Evolutionary conservation across 2,797 vertebrate species (phyloP), one percentile per base, ranked within the genome.

Genomic region (Nothura maculosa): DNA sequence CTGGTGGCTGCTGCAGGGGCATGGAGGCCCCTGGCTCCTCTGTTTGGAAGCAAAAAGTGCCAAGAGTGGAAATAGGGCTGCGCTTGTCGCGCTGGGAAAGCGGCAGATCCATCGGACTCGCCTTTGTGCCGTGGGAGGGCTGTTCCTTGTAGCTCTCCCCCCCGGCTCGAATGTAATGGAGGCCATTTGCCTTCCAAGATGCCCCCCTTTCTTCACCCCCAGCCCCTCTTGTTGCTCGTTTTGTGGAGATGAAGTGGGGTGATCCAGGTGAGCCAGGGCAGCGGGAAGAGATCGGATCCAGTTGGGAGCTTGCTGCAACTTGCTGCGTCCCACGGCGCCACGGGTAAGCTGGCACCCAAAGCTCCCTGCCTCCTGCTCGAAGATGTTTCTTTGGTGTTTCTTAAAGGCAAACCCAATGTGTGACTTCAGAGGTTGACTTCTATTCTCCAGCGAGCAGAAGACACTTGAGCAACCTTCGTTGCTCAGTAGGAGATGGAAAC

Each of bases 51-150:
- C n/a, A 28, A 36, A 85, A 61, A 6, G 10, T 66, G 45, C 15
- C 25, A 36, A 15, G 40, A 19, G 14, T 67, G 72, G 68, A 69
- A 40, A 54, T 0, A 1, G 70, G 58, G 66, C 58, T 45, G 57
- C 52, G 57, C 43, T 74, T 95, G 93, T 96, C 57, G 69, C 74
- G 8, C 48, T 57, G 58, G 82, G 77, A 91, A 93, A 79, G 87
- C 0, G 2, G 32, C 87, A 85, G 61, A 85, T 86, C 74, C 38
- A 6, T 60, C 54, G 0, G 1, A 68, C 69, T 67, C 0, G 0
- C 77, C 74, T 28, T 70, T 52, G 70, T 50, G 32, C 90, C 73
- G 66, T 3, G 8, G 87, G 87, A 47, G 62, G 82, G 80, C 54
- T 87, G 87, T 74, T 95, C 60, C 87, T 4, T 4, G 0, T 54